Conservation (phyloP, 2,797 vertebrate genomes). For the Muscicapa striata region DNA sequence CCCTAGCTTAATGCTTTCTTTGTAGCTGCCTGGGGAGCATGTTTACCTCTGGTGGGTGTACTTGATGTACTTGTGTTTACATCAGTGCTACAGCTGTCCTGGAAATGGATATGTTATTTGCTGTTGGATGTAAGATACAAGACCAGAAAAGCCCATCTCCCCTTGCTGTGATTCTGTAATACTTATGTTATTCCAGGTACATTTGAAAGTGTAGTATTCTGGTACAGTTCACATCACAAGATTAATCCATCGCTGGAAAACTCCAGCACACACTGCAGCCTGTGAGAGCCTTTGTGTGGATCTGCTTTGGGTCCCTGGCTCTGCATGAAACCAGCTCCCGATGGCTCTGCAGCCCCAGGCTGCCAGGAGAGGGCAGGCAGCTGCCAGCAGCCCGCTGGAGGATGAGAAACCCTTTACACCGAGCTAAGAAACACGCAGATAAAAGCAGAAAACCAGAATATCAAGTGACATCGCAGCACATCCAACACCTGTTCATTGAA, state of each 20-base stretch:
- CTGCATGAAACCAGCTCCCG: background rate
- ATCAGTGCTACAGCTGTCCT: background rate
- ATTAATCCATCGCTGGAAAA: background rate
- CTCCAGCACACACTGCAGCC: rapidly evolving
- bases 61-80: background rate
- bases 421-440: background rate
- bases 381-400: background rate
- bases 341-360: background rate
- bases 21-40: background rate
- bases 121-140: background rate
- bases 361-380: constrained; percentile 50
- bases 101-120: background rate
- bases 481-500: background rate
- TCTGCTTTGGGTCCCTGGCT: background rate
- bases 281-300: background rate
- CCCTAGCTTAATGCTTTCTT: background rate
- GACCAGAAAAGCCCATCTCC: background rate
- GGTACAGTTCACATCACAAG: background rate
- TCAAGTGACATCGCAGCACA: rapidly evolving
- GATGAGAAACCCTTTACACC: background rate
- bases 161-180: background rate
- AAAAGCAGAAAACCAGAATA: background rate
- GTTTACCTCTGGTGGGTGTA: background rate
- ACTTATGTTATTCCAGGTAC: background rate
- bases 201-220: background rate